A percentile compares a stretch with the other conserved stretches of the same genome.
These are phyloP conservation scores for Periparus ater DNA, from an alignment of 2,797 vertebrate genomes.

Conservation along the genomic window DNA sequence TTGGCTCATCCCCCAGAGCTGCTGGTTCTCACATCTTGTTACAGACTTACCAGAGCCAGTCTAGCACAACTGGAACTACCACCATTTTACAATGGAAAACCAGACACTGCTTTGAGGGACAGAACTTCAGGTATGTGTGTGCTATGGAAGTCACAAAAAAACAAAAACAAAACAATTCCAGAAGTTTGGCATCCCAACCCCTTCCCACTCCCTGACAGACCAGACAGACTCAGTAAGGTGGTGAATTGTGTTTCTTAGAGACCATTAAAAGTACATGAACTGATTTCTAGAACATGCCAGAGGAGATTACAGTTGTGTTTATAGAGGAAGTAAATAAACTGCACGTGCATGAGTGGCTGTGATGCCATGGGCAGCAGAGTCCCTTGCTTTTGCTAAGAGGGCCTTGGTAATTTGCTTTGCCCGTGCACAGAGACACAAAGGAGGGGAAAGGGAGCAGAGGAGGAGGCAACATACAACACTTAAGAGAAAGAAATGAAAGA, in stretches of 20 bases:
- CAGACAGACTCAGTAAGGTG: slow-evolving; percentile 43
- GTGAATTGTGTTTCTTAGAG: slow-evolving; percentile 51
- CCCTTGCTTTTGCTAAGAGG: slow-evolving; percentile 30
- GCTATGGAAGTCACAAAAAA: not conserved
- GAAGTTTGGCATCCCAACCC: not conserved
- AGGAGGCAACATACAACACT: slow-evolving; percentile 33
- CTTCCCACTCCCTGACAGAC: slow-evolving; percentile 18
- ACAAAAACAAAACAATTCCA: not conserved
- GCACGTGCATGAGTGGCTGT: slow-evolving; percentile 15
- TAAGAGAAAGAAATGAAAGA: slow-evolving; percentile 33
- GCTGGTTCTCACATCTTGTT: not conserved
- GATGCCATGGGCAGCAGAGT: slow-evolving; percentile 1
- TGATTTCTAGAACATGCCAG: slow-evolving; percentile 48
- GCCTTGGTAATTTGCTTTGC: not conserved
- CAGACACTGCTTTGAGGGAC: not conserved
- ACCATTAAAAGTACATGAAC: slow-evolving; percentile 52
- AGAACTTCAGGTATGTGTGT: not conserved
- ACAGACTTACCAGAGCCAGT: not conserved
- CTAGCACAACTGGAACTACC: not conserved
- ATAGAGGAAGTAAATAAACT: slow-evolving; percentile 37
- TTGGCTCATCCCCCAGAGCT: not conserved
- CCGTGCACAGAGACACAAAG: slow-evolving; percentile 49
- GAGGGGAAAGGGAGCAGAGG: not conserved
- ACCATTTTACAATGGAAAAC: not conserved
- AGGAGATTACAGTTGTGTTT: slow-evolving; percentile 37